phyloP scores from a whole-genome alignment of 2,888 invertebrate species.

The Sisyra terminalis region DNA sequence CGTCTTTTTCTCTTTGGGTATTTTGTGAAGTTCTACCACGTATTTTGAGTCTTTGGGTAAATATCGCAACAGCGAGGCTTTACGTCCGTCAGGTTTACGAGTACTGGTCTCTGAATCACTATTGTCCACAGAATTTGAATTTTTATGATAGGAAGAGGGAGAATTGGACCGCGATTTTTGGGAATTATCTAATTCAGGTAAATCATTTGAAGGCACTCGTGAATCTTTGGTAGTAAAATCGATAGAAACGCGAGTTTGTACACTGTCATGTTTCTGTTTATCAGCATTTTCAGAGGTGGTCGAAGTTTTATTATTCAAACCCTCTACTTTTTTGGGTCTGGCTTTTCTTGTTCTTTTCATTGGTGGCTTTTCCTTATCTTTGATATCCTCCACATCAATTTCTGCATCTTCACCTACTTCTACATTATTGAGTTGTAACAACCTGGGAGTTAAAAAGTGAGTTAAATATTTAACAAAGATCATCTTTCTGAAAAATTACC shows the following conservation, averaged over 20 bases:
- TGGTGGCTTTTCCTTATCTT: constrained; percentile 13
- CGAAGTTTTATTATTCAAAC: background rate
- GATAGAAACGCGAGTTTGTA: background rate
- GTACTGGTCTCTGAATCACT: constrained; percentile 2
- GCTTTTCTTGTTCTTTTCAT: constrained; percentile 23
- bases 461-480: background rate
- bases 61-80: constrained; percentile 4
- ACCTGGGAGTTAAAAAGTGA: constrained; percentile 28
- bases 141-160: background rate
- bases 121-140: background rate
- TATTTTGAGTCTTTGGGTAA: constrained; percentile 10
- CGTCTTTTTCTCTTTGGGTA: constrained; percentile 27
- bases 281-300: background rate
- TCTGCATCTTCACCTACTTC: constrained; percentile 41
- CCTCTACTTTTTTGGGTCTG: constrained; percentile 15
- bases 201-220: constrained; percentile 12
- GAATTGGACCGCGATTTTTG: constrained; percentile 6
- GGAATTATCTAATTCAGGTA: constrained; percentile 1
- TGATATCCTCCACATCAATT: constrained; percentile 25
- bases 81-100: constrained; percentile 5
- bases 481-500: constrained; percentile 25
- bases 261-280: background rate
- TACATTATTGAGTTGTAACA: constrained; percentile 59
- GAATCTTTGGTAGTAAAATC: constrained; percentile 20
- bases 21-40: constrained; percentile 19